Base-by-base conservation (phyloP, 30 jellyfish, hydroid and myxozoan species). In the Catostylus mosaicus region DNA sequence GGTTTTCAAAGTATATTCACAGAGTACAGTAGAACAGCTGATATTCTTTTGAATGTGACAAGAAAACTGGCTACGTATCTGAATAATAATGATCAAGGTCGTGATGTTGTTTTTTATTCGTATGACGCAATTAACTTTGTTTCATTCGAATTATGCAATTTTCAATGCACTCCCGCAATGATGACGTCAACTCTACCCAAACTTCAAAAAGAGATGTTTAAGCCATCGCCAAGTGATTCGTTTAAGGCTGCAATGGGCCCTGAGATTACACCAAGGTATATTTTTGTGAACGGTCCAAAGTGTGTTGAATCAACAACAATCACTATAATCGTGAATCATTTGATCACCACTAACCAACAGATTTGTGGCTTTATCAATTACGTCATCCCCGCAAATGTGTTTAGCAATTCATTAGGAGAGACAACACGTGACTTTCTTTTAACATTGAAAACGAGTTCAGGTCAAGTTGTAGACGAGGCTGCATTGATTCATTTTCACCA, bases 331-430 rank as follows among this genome's bases (percentile, higher is more conserved):
- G 83, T 56, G 0, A 77, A 52, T 23, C 18, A 46, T 24, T 10
- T 69, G 52, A 19, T 67, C 30, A 65, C 46, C 7, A 26, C 66
- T 16, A 59, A 80, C 54, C 89, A 79, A 30, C 60, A 86, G 0
- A 38, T 67, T 38, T 88, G 97, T 64, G 97, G 97, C 36, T 48
- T 51, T n/a, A 27, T 88, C 27, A 40, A 48, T 40, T 84, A 83
- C 37, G 50, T 30, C 48, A 80, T 95, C 4, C 96, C 97, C 12
- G 43, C 63, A 0, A 75, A 48, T 36, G 80, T 91, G 32, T 84
- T 95, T 61, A 52, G 77, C n/a, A 96, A 82, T 54, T 64, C 88
- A 20, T 76, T 82, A 10, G 97, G 94, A 10, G 95, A 91, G 45
- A 78, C 86, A 18, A 80, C 97, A 3, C 74, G 95, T 64, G 84